Conservation (phyloP, 2,797 vertebrate species). For the Podarcis lilfordi region DNA sequence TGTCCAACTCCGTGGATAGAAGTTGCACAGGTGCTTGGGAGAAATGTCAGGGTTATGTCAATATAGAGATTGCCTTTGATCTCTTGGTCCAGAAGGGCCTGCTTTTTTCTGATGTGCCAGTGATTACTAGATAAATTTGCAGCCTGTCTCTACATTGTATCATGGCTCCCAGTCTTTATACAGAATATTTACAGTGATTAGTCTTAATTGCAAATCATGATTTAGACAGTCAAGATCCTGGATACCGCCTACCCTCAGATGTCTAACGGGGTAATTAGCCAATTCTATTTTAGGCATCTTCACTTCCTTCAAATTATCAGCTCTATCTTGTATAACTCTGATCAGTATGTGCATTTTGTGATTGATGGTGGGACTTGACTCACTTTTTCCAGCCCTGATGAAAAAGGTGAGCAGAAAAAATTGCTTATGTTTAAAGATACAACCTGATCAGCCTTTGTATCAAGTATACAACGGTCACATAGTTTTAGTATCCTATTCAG, state of each 20-base stretch:
- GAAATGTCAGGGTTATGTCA: neutral
- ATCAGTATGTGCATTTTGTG: neutral
- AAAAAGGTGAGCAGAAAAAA: neutral
- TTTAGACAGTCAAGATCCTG: neutral
- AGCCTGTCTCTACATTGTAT: neutral
- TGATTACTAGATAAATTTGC: neutral
- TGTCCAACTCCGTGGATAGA: too few relatives aligned
- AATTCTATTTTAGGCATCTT: neutral
- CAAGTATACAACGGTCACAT: neutral
- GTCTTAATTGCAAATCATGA: neutral
- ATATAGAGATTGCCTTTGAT: neutral
- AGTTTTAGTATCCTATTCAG: neutral
- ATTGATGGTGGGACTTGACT: neutral
- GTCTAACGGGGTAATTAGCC: too few relatives aligned
- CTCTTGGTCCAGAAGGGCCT: neutral
- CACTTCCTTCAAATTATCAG: neutral
- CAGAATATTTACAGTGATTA: neutral
- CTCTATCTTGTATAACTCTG: neutral
- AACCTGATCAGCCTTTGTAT: neutral
- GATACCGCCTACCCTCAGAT: neutral
- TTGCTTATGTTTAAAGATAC: too few relatives aligned
- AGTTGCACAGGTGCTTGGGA: neutral
- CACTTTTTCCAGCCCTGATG: too few relatives aligned
- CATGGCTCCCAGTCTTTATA: neutral
- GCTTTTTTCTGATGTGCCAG: neutral